Percentiles rank a stretch among this genome's conserved stretches.
Evolutionary conservation across 2,888 invertebrate genomes (phyloP).

Genomic region (Ectropis crepuscularia): DNA sequence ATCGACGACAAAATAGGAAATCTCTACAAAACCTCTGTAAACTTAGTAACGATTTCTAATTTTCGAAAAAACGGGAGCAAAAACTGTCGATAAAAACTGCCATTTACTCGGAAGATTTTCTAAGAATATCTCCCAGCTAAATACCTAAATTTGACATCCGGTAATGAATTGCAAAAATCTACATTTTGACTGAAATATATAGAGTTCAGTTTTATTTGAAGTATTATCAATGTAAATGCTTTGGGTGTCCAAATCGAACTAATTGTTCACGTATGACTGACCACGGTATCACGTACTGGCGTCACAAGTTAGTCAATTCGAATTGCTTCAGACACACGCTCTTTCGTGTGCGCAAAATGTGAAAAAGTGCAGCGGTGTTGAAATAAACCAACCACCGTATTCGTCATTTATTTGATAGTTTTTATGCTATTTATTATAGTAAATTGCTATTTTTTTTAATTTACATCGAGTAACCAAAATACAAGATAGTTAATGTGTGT

Average conservation of each 20-base stretch:
- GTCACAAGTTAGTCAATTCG: conserved; percentile 20
- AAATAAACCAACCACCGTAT: too few relatives aligned
- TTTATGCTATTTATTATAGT: too few relatives aligned
- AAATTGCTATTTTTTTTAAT: too few relatives aligned
- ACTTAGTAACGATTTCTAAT: conserved; percentile 1
- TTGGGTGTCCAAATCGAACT: conserved; percentile 37
- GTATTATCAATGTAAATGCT: conserved; percentile 10
- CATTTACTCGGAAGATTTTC: conserved; percentile 5
- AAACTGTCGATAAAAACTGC: conserved; percentile 14
- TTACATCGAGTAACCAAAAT: too few relatives aligned
- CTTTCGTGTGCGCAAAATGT: conserved; percentile 7
- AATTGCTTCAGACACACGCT: conserved; percentile 13
- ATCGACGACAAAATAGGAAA: too few relatives aligned
- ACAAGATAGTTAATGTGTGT: too few relatives aligned
- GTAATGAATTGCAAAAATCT: conserved; percentile 2
- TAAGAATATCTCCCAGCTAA: neutral
- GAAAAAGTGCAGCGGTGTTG: neutral
- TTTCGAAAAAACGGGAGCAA: conserved; percentile 2
- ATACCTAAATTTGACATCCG: conserved; percentile 2
- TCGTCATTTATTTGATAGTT: too few relatives aligned
- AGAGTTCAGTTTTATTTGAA: conserved; percentile 16
- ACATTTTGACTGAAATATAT: conserved; percentile 1
- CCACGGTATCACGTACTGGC: conserved; percentile 29
- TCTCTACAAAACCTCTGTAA: neutral
- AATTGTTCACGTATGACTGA: conserved; percentile 43